Base-by-base conservation (phyloP, 2,797 vertebrate species). In the Halcyon badia region DNA sequence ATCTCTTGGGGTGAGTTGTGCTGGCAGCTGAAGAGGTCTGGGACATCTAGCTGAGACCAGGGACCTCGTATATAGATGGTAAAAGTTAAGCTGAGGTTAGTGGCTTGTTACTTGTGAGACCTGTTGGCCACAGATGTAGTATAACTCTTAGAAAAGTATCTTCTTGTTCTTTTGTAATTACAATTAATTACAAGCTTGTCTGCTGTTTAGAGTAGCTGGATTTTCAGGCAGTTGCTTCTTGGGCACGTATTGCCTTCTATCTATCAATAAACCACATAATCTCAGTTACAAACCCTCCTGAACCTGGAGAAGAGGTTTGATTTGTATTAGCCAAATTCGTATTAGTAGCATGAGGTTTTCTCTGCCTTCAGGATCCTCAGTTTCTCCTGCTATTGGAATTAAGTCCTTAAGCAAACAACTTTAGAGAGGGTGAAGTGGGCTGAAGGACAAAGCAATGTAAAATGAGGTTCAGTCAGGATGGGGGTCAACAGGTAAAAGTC, bases 211-310 rank as follows among this genome's bases (percentile, higher is more conserved):
- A 71, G 14, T 41, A n/a, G 30, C 16, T 66, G 61, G 60, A 31
- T 22, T 44, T 60, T 52, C 22, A 46, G 57, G 58, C 33, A n/a
- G 8, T 24, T 83, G 11, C 24, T 66, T 24, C 58, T 65, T 51
- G 20, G 17, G 16, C 64, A 44, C 0, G 0, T 60, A 18, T 7
- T 35, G 48, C 31, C 42, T 84, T 21, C 35, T n/a, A 24, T 21
- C 15, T 28, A 37, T 61, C 41, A 31, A 41, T 39, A 75, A 93
- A 60, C 24, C 49, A n/a, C 1, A 1, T 4, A 89, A 44, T 44
- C 13, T 30, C 13, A 9, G 10, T 51, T 58, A 5, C 3, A 4
- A 76, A 26, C 25, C 21, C 16, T 71, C 30, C 31, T 57, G 42
- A 57, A 21, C 33, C 10, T 33, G 49, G 33, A 42, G 73, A 37